phyloP scores from a whole-genome alignment of 2,888 invertebrate genomes.

The Steinernema hermaphroditum region DNA sequence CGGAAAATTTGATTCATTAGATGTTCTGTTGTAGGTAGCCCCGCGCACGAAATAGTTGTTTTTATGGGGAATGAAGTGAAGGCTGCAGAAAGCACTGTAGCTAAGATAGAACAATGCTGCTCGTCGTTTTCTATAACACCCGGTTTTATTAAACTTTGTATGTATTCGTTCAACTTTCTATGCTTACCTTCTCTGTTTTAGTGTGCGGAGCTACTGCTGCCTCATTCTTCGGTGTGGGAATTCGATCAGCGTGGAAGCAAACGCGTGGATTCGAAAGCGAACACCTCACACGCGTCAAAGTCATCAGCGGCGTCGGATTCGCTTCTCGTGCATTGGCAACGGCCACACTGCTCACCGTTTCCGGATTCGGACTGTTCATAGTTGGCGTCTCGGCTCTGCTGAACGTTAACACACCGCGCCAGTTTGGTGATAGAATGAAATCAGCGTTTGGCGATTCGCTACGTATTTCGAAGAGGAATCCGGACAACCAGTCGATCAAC shows the following conservation, averaged over 20 bases:
- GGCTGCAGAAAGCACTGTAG: constrained; percentile 15
- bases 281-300: constrained; percentile 41
- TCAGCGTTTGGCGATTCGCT: constrained; percentile 45
- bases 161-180: neutral
- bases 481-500: constrained; percentile 34
- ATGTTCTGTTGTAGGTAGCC: neutral
- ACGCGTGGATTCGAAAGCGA: constrained; percentile 40
- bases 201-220: constrained; percentile 35
- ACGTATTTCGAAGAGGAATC: constrained; percentile 37
- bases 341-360: constrained; percentile 61
- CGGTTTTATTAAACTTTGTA: constrained; percentile 29
- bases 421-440: constrained; percentile 60
- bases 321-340: constrained; percentile 59
- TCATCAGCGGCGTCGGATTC: constrained; percentile 61
- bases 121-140: constrained; percentile 29
- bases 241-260: constrained; percentile 45
- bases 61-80: constrained; percentile 15
- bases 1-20: too few species aligned
- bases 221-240: constrained; percentile 41
- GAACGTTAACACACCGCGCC: constrained; percentile 60
- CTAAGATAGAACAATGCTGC: constrained; percentile 22
- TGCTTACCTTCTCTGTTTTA: constrained; percentile 19
- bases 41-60: neutral
- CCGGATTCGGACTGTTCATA: constrained; percentile 58
- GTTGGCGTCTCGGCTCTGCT: constrained; percentile 58